Evolutionary conservation across 2,888 invertebrate genomes (phyloP), one percentile per base, ranked within the genome.

Genomic region (Copidosoma aretas): DNA sequence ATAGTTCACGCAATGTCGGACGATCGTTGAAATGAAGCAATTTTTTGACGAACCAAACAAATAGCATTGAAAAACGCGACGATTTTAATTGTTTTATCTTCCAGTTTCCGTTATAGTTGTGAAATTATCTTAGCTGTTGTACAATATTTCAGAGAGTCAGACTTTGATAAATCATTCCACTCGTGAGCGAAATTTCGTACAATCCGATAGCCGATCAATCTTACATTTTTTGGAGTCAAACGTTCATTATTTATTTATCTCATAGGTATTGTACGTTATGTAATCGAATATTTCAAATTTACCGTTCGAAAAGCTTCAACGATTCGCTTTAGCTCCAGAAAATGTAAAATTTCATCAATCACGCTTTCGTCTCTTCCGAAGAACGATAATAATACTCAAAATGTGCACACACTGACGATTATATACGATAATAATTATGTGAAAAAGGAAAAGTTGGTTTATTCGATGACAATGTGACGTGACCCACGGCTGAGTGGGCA

Each of bases 311-410:
- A 46, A 8, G 43, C 43, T 46, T 46, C 12, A 12, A 46, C 12
- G 43, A 46, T 46, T 15, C 43, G 17, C 43, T 15, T 8, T 4
- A 46, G 43, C 43, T 64, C 49, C 49, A 52, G 53, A 62, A 54
- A 53, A 57, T 64, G 39, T 60, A 64, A 66, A 51, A 58, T 54
- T n/a, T n/a, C 61, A 19, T 22, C 41, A 53, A 63, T 70, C 57
- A 56, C 53, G 67, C 62, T 65, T 72, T 65, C 65, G 62, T 49
- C 51, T 32, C 59, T n/a, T 54, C 57, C 46, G 53, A 59, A 41
- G 49, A 61, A 39, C 49, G 21, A 63, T 71, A 67, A 73, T 60
- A 73, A 73, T 74, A 73, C 72, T 72, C 72, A 73, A 68, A 70
- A 60, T 67, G 58, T 64, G 39, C 24, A 63, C 63, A 32, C 32